Conservation (phyloP, 2,888 invertebrate species). For the Pachydiplax longipennis region DNA sequence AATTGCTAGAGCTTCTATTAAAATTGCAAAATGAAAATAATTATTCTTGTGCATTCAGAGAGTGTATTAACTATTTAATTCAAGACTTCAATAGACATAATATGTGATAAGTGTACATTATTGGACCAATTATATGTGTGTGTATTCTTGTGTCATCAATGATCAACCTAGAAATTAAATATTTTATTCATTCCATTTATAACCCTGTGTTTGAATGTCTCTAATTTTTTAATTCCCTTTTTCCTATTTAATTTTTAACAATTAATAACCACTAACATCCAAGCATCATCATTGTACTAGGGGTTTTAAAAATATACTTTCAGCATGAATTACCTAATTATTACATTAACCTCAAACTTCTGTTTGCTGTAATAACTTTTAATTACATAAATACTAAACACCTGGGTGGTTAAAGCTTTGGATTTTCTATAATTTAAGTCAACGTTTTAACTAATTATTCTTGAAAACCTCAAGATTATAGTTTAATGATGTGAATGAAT, state of each 20-base stretch:
- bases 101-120: conserved; percentile 44
- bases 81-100: conserved; percentile 32
- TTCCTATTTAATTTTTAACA: not conserved
- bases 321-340: too few relatives aligned
- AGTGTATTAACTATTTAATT: conserved; percentile 9
- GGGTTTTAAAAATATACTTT: too few relatives aligned
- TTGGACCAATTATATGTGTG: conserved; percentile 38
- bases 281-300: too few relatives aligned
- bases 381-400: too few relatives aligned
- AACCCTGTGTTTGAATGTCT: not conserved
- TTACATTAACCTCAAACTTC: too few relatives aligned
- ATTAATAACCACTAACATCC: too few relatives aligned
- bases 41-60: not conserved
- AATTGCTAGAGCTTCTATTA: not conserved
- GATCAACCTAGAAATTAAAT: conserved; percentile 36
- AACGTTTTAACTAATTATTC: too few relatives aligned
- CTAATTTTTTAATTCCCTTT: not conserved
- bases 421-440: too few relatives aligned
- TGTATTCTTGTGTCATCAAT: conserved; percentile 32
- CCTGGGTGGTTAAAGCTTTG: too few relatives aligned
- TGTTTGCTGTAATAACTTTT: too few relatives aligned
- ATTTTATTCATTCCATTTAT: conserved; percentile 40
- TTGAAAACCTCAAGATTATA: too few relatives aligned
- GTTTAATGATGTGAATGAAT: too few relatives aligned
- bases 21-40: not conserved